Conservation (phyloP, 2,113 vertebrate genomes). For the Otolemur garnettii region DNA sequence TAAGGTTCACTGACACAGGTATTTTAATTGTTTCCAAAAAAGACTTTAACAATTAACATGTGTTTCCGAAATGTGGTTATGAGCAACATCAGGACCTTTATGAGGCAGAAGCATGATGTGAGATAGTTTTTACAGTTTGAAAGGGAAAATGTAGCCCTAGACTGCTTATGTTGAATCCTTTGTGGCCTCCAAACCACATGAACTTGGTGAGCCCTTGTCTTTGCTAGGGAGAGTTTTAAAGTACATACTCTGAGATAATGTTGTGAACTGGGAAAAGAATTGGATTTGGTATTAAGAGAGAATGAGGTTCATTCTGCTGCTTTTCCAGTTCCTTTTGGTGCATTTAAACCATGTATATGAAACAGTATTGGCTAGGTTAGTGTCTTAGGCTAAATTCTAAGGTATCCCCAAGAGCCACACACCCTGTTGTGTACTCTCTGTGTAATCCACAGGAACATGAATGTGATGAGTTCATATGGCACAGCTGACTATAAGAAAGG, state of each 20-base stretch:
- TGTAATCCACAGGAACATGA: not conserved
- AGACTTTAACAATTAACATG: not conserved
- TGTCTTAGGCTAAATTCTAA: conserved; percentile 18
- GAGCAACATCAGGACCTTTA: not conserved
- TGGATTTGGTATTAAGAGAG: not conserved
- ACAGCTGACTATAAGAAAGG: not conserved
- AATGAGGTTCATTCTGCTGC: not conserved
- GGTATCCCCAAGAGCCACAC: not conserved
- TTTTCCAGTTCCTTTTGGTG: not conserved
- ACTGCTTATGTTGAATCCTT: not conserved
- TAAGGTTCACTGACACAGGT: not conserved
- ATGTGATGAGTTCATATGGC: not conserved
- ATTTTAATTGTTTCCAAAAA: conserved; percentile 38
- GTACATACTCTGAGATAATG: not conserved
- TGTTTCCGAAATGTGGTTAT: not conserved
- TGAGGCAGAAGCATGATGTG: not conserved
- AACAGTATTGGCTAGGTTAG: not conserved
- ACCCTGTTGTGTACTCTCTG: not conserved
- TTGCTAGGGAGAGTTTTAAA: not conserved
- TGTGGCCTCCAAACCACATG: not conserved
- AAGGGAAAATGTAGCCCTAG: not conserved
- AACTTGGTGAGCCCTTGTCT: not conserved
- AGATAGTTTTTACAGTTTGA: not conserved
- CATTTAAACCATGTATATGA: not conserved
- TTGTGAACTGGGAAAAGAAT: not conserved